Evolutionary conservation across 2,797 vertebrate species (phyloP).

Genomic region (Picus viridis): DNA sequence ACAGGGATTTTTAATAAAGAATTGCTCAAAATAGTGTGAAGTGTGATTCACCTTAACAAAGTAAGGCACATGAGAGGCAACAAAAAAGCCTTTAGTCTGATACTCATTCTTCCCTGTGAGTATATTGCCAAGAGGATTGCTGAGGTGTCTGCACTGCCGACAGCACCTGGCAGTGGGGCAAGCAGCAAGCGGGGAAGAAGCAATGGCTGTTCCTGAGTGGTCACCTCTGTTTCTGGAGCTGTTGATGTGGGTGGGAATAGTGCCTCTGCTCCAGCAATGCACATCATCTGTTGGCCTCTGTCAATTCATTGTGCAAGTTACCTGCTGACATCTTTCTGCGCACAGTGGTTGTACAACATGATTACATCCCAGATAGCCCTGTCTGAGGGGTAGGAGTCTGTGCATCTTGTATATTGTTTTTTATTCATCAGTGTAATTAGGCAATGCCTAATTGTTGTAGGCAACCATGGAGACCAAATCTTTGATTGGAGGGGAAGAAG

Average conservation of each 20-base stretch:
- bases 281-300: fast-evolving
- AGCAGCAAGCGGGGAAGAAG: not conserved
- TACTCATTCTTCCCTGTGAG: not conserved
- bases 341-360: not conserved
- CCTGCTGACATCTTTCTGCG: not conserved
- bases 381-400: not conserved
- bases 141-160: not conserved
- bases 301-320: not conserved
- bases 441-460: not conserved
- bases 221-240: not conserved
- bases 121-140: not conserved
- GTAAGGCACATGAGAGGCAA: not conserved
- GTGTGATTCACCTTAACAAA: conserved; percentile 29
- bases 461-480: not conserved
- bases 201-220: not conserved
- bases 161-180: not conserved
- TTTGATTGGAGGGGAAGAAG: not conserved
- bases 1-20: conserved; percentile 47
- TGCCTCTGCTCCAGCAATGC: not conserved
- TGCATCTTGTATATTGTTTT: not conserved
- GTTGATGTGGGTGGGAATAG: fast-evolving
- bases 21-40: conserved; percentile 26
- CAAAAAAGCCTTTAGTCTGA: conserved; percentile 8
- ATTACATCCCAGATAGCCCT: not conserved
- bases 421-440: not conserved